A percentile compares a stretch with the other conserved stretches of the same genome.
phyloP scores from a whole-genome alignment of 2,888 invertebrate genomes.

The Lepas anatifera region DNA sequence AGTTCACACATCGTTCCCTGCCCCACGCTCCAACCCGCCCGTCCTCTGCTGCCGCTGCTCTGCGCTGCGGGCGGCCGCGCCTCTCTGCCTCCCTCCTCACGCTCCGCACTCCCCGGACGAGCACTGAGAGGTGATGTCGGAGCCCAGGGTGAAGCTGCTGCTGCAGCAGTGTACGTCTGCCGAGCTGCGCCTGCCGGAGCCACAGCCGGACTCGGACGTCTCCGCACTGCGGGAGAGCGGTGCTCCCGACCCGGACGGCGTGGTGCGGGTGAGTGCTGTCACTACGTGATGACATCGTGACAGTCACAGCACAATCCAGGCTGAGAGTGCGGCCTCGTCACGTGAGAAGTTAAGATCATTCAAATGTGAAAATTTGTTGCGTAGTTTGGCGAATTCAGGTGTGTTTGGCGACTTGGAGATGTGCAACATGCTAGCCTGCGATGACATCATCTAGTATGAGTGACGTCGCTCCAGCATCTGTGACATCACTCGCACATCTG shows the following conservation, averaged over 20 bases:
- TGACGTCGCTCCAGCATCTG: neutral
- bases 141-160: neutral
- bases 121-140: too few species aligned
- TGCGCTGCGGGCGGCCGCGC: neutral
- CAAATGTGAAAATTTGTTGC: too few species aligned
- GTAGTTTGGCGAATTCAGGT: neutral
- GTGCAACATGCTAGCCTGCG: too few species aligned
- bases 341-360: too few species aligned
- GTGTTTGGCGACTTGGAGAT: too few species aligned
- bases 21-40: neutral
- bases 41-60: neutral
- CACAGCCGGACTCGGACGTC: neutral
- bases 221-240: too few species aligned
- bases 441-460: too few species aligned
- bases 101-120: too few species aligned
- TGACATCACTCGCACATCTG: conserved; percentile 24
- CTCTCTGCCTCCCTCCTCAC: neutral
- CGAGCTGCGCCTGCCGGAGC: neutral
- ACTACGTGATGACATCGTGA: neutral
- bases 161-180: neutral
- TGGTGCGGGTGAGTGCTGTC: too few species aligned
- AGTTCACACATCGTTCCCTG: neutral
- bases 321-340: too few species aligned
- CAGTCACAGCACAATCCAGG: neutral
- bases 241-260: too few species aligned